These are phyloP conservation scores for Mesocricetus auratus DNA, from an alignment of 2,113 vertebrate genomes.

Conservation along the genomic window DNA sequence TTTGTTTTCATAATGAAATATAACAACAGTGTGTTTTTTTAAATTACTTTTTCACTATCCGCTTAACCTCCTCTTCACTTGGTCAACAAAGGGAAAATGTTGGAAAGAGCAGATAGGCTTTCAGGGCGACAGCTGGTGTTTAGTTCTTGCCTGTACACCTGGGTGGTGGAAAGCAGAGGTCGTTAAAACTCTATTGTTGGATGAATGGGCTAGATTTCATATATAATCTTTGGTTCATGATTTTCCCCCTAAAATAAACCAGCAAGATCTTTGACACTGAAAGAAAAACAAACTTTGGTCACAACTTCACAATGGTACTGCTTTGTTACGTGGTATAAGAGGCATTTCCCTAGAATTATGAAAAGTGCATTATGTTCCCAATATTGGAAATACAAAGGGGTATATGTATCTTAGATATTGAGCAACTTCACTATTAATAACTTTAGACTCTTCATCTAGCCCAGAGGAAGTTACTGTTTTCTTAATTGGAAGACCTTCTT, in stretches of 20 bases:
- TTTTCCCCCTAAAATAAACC: neutral
- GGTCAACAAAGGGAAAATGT: constrained; percentile 16
- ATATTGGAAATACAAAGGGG: constrained; percentile 38
- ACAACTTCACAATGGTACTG: neutral
- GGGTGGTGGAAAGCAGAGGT: constrained; percentile 20
- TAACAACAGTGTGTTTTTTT: neutral
- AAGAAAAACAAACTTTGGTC: constrained; percentile 33
- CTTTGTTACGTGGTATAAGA: neutral
- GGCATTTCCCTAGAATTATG: neutral
- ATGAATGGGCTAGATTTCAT: constrained; percentile 56
- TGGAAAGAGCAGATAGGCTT: constrained; percentile 25
- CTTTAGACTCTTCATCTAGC: neutral
- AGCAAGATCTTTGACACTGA: neutral
- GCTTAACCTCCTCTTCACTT: neutral
- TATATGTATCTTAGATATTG: neutral
- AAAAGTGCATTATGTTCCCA: constrained; percentile 11
- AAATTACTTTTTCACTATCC: neutral
- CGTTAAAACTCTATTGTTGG: constrained; percentile 64
- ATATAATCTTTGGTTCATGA: constrained; percentile 6
- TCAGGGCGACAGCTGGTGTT: constrained; percentile 58
- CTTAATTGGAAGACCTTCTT: neutral
- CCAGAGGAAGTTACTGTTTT: neutral
- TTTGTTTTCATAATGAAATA: constrained; percentile 42
- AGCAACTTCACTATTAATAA: neutral
- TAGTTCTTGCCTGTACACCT: constrained; percentile 66